Percentiles rank a stretch among this genome's conserved stretches.
Evolutionary conservation across 1,140 invertebrate species (phyloP).

Genomic region (Caenorhabditis brenneri): DNA sequence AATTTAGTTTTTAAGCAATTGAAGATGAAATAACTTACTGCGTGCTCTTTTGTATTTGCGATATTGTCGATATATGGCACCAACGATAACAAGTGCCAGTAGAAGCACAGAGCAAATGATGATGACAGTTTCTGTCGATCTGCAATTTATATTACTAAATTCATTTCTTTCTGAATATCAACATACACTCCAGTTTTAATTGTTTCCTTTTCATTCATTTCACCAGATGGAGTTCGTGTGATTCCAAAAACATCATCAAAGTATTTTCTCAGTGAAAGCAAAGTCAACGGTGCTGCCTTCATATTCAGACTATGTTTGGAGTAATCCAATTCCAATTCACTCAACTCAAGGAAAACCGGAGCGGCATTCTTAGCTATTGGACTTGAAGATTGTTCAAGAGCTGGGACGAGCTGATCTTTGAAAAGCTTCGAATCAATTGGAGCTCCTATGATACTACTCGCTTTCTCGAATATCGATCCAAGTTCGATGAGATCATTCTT

Average conservation of each 20-base stretch:
- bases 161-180: no score
- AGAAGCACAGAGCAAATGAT: neutral
- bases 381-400: neutral
- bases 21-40: neutral
- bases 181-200: neutral
- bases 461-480: neutral
- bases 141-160: neutral
- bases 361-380: neutral
- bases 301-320: neutral
- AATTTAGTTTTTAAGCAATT: neutral
- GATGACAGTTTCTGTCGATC: neutral
- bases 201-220: neutral
- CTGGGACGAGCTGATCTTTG: neutral
- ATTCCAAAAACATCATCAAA: conserved; percentile 3
- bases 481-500: neutral
- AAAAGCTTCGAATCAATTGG: neutral
- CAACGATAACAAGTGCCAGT: neutral
- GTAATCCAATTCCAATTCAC: neutral
- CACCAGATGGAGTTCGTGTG: neutral
- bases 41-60: neutral
- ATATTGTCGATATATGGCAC: neutral
- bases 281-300: neutral
- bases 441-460: neutral
- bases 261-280: neutral
- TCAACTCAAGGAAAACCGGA: neutral